Conservation (phyloP, 1,140 invertebrate genomes). For the Holotrichia oblita region DNA sequence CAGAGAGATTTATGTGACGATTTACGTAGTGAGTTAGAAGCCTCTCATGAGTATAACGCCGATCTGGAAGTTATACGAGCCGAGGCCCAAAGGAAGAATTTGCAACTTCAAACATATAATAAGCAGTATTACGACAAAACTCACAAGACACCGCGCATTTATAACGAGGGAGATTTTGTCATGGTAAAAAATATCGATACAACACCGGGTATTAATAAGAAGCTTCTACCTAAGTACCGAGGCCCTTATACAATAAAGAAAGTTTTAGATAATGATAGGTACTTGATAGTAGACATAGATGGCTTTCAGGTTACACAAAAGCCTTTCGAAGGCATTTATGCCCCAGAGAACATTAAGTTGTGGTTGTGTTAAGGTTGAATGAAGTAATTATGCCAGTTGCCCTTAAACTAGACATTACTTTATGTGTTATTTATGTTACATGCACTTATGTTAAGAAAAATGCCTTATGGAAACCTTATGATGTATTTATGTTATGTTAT, state of each 20-base stretch:
- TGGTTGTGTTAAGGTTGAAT: not conserved
- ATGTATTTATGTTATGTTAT: no score
- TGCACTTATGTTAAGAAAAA: no score
- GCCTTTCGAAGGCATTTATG: conserved; percentile 43
- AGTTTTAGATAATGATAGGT: conserved; percentile 50
- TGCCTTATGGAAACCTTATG: no score
- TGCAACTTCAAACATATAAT: conserved; percentile 17
- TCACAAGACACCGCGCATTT: conserved; percentile 46
- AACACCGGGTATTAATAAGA: conserved; percentile 50
- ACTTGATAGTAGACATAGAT: conserved; percentile 50
- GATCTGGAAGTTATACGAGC: not conserved
- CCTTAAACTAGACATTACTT: no score
- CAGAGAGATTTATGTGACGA: conserved; percentile 4
- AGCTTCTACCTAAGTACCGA: conserved; percentile 53
- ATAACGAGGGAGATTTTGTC: conserved; percentile 52
- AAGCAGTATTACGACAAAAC: conserved; percentile 45
- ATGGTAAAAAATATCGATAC: not conserved
- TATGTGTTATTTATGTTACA: no score
- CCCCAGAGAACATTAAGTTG: not conserved
- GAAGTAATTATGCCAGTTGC: no score
- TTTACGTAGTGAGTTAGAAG: conserved; percentile 39
- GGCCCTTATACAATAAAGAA: conserved; percentile 50
- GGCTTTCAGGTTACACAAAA: conserved; percentile 48
- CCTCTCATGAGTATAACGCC: not conserved
- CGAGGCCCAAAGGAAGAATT: not conserved